Percentiles rank a stretch among this genome's conserved stretches.
Conservation (phyloP, 2,888 invertebrate species). For the Pediacus dermestoides region DNA sequence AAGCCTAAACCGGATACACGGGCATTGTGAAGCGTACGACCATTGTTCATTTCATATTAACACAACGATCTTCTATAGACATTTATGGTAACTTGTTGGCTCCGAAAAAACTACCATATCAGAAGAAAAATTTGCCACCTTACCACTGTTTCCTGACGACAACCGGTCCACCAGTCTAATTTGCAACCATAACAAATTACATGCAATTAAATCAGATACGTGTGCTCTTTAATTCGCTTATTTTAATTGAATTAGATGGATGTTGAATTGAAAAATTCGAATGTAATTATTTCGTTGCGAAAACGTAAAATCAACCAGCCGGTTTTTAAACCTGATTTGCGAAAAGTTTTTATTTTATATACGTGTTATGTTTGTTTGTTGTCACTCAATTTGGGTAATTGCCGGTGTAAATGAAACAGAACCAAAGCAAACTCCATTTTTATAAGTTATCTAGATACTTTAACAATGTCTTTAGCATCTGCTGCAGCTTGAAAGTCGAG, state of each 20-base stretch:
- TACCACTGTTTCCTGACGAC: conserved; percentile 17
- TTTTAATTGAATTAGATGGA: conserved; percentile 35
- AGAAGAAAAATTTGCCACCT: conserved; percentile 39
- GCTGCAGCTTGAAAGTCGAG: too few species aligned
- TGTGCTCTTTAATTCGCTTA: conserved; percentile 27
- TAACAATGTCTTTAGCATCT: too few species aligned
- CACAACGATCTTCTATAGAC: conserved; percentile 38
- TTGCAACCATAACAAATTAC: conserved; percentile 39
- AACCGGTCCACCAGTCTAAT: conserved; percentile 32
- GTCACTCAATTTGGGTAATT: too few species aligned
- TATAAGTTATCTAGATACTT: conserved; percentile 16
- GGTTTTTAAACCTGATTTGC: too few species aligned
- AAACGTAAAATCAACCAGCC: too few species aligned
- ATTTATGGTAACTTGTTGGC: conserved; percentile 39
- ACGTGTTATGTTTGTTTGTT: too few species aligned
- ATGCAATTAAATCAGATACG: conserved; percentile 35
- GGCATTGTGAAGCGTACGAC: conserved; percentile 44
- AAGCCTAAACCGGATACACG: conserved; percentile 38
- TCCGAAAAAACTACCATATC: conserved; percentile 26
- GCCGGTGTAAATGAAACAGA: conserved; percentile 4
- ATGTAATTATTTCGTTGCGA: too few species aligned
- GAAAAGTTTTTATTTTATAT: too few species aligned
- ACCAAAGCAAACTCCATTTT: conserved; percentile 9
- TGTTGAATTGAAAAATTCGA: conserved; percentile 13
- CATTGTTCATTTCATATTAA: conserved; percentile 48